Evolutionary conservation across 2,888 invertebrate genomes (phyloP), one percentile per base, ranked within the genome.

Genomic region (Tortricodes alternella): DNA sequence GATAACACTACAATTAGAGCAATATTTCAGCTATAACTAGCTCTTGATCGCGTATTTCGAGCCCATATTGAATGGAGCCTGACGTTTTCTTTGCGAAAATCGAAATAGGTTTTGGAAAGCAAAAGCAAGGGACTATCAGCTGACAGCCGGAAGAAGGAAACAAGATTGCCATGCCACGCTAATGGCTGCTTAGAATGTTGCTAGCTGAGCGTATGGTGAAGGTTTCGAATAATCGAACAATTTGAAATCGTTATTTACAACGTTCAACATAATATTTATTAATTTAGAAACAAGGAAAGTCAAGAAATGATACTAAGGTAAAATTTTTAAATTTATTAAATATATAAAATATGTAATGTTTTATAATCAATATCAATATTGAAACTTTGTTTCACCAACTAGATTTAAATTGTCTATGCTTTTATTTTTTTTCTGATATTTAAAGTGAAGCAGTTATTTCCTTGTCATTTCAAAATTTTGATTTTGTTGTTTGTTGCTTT

Each of bases 41-140:
- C 91, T 90, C 83, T 90, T 89, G 81, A 87, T 88, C 80, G 87
- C 85, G 87, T 88, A 89, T 88, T 89, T 89, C 83, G 82, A 90
- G 89, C 89, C 91, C 91, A 91, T 91, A 82, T 89, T 91, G 91
- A 84, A 88, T 90, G 91, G 90, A 85, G 90, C 89, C 89, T 88
- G 90, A 89, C 86, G 89, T 90, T 89, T 85, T 85, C 83, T 83
- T 76, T 75, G 80, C 82, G 88, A 89, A 89, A 90, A 91, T 89
- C 89, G 90, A 89, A 90, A 86, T 86, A 80, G 78, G 76, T 82
- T 86, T 87, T 76, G 85, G 84, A 85, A 85, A 85, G 88, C 83
- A 79, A 82, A 74, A 78, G 75, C 53, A 59, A 77, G 81, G 80
- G 70, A 80, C 75, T 80, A 88, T 87, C 90, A 90, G 89, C 90